Base-by-base conservation (phyloP, 2,113 vertebrate genomes). In the Phalacrocorax brasilianus region DNA sequence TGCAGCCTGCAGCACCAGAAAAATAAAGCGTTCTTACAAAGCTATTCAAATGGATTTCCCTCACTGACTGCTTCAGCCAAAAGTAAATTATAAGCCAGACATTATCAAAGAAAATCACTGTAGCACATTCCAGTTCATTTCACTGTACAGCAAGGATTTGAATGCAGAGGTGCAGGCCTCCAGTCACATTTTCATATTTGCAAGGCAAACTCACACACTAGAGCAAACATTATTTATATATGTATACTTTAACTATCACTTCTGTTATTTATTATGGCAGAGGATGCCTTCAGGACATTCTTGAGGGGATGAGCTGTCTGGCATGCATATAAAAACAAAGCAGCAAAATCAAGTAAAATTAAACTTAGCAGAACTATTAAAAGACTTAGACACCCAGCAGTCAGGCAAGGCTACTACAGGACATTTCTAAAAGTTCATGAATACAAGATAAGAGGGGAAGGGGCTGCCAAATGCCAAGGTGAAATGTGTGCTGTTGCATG, bases 211-310 rank as follows among this genome's bases (percentile, higher is more conserved):
- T 80, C 88, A 50, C 92, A 79, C 63, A 56, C 58, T 20, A 83
- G 62, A 84, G 74, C 53, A 80, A 83, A 56, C 47, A 58, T 53
- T 91, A 84, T 92, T 95, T 79, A 90, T 92, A 72, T 68, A 45
- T 74, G 92, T 93, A 44, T 33, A 81, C 66, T 94, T 94, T 78
- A 96, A 88, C 91, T 91, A 93, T 93, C 93, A 71, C 70, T 96
- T 72, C 88, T 94, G 92, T 76, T 96, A 94, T 95, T 95, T 95
- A 94, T 85, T 94, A 72, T 40, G 71, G 79, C 95, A 91, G 90
- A 95, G 75, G 71, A 94, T 93, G 66, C 93, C 95, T 95, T 68
- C 89, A 89, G 96, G 95, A 96, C 95, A 94, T 97, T 95, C 97
- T 93, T 95, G 59, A 91, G 77, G 81, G 92, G 88, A 87, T 95